A percentile compares a stretch with the other conserved stretches of the same genome.
Conservation (phyloP, 2,113 vertebrate genomes). For the Edolisoma coerulescens region DNA sequence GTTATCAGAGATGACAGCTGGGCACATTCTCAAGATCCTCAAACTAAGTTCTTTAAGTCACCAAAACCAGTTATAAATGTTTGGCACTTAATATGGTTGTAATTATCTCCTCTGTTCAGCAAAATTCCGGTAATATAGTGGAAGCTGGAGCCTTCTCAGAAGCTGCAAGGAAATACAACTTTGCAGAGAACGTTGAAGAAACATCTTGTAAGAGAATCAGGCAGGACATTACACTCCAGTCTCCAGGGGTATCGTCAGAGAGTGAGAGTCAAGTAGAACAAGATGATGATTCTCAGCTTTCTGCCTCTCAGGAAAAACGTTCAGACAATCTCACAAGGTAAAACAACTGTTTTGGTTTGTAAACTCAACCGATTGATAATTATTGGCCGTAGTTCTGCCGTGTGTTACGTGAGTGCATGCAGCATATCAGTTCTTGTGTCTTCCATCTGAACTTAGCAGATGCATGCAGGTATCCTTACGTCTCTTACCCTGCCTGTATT, state of each 20-base stretch:
- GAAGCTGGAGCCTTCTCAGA: background rate
- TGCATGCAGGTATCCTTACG: background rate
- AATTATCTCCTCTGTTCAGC: constrained; percentile 4
- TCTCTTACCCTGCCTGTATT: background rate
- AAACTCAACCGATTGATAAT: background rate
- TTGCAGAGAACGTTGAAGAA: background rate
- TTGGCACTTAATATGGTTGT: background rate
- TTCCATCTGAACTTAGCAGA: background rate
- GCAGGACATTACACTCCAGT: background rate
- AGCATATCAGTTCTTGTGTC: background rate
- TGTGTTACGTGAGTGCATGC: background rate
- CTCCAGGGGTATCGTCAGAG: background rate
- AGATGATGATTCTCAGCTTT: background rate
- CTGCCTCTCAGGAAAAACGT: background rate
- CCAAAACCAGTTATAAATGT: background rate
- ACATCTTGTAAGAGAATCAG: background rate
- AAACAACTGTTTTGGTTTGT: background rate
- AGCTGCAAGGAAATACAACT: background rate
- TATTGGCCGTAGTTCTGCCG: background rate
- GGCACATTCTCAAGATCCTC: background rate
- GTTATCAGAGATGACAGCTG: background rate
- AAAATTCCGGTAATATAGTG: background rate
- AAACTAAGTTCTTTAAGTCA: background rate
- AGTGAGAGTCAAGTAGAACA: background rate
- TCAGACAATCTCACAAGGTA: constrained; percentile 23